Evolutionary conservation across 2,888 invertebrate genomes (phyloP), one percentile per base, ranked within the genome.

Genomic region (Spodoptera picta): DNA sequence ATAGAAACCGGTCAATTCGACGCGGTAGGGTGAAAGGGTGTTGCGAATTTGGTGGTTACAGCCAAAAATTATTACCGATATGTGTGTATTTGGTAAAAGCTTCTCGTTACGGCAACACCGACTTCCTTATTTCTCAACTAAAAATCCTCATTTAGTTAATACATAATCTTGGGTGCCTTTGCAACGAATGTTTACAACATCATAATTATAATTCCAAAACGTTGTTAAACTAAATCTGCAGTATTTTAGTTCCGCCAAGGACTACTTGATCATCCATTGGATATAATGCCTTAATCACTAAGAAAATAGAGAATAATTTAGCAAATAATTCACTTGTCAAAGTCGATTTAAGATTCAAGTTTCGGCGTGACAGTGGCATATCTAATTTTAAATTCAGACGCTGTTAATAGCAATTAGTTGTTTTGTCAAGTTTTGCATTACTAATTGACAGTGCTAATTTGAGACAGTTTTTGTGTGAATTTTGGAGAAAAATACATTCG

Each of bases 1-100:
- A 46, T 69, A 63, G 65, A 75, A 82, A 83, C 80, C 79, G 70
- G 81, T 80, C 72, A 79, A 75, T 70, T 64, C 46, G 54, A 58
- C 56, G 27, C 27, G 44, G 65, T 49, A 44, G 14, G 44, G 58
- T 50, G 45, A 56, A 65, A 71, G 51, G 59, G 74, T 63, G 47
- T 19, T 62, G 60, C 24, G 49, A 59, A 52, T 64, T 65, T 58
- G 48, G 75, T 19, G 45, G 36, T 5, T 23, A 41, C 11, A 55
- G 54, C 19, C 19, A 45, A 24, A 42, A 52, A 48, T 10, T 11
- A 24, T 42, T 11, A 10, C 12, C 43, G 12, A 43, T 45, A 12
- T 27, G 6, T 0, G 55, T 49, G 6, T 0, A 59, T 49, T 67
- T 67, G 44, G 42, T 47, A 9, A 47, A 73, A 67, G 44, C 12